These are phyloP conservation scores for Corvus moneduloides DNA, from an alignment of 2,113 vertebrate genomes.

Conservation along the genomic window DNA sequence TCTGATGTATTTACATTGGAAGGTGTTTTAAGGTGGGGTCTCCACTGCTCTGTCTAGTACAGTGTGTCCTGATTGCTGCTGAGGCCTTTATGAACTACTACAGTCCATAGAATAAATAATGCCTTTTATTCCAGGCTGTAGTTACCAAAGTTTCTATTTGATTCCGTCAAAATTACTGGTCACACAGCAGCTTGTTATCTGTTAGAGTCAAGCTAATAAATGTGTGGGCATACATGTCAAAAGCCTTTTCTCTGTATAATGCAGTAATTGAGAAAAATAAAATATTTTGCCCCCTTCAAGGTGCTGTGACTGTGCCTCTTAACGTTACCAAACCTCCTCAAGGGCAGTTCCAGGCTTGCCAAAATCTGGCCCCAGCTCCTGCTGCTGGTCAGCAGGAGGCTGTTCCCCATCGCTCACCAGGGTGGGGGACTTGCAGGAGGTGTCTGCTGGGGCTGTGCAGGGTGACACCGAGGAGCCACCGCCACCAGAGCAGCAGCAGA, in stretches of 20 bases:
- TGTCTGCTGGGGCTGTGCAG: background rate
- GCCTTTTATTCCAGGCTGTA: background rate
- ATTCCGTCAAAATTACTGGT: background rate
- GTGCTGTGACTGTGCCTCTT: background rate
- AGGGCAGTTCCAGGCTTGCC: background rate
- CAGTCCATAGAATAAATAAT: background rate
- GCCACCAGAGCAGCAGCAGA: background rate
- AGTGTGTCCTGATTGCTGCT: background rate
- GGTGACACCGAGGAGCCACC: background rate
- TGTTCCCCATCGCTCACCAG: background rate
- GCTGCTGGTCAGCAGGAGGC: background rate
- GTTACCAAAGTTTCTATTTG: background rate
- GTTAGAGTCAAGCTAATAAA: background rate
- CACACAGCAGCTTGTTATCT: background rate
- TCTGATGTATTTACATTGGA: background rate
- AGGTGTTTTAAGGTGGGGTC: background rate
- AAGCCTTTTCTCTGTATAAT: background rate
- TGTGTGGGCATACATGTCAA: background rate
- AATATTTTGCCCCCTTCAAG: background rate
- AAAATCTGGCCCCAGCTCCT: background rate
- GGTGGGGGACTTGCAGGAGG: background rate
- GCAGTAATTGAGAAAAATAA: background rate
- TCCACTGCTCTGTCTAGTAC: background rate
- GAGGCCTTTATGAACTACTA: background rate
- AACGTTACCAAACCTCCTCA: accelerated